Percentiles rank a stretch among this genome's conserved stretches.
Conservation (phyloP, 2,113 vertebrate species). For the Hydrochoerus hydrochaeris region DNA sequence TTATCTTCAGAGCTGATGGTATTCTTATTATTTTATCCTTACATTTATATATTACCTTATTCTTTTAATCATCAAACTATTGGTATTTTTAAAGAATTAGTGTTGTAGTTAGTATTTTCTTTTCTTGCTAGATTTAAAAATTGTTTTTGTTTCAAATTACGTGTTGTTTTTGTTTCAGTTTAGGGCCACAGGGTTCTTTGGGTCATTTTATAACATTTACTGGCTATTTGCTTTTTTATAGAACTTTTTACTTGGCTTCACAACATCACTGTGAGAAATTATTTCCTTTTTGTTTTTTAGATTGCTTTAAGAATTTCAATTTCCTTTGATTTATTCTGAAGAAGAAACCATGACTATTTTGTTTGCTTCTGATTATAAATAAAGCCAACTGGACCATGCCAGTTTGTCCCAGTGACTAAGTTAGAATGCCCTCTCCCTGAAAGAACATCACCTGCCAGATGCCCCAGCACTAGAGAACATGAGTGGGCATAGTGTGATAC, state of each 20-base stretch:
- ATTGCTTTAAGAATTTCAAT: not conserved
- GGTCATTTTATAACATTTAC: constrained; percentile 14
- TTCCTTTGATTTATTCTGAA: constrained; percentile 4
- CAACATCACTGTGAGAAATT: not conserved
- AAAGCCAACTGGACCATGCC: not conserved
- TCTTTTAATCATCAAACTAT: not conserved
- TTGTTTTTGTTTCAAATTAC: not conserved
- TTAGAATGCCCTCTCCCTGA: not conserved
- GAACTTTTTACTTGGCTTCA: not conserved
- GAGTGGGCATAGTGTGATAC: not conserved
- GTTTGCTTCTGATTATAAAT: constrained; percentile 18
- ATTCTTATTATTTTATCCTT: not conserved
- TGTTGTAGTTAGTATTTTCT: constrained; percentile 31
- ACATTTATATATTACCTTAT: not conserved
- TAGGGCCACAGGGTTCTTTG: not conserved
- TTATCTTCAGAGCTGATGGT: not conserved
- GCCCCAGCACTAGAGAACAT: not conserved
- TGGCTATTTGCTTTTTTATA: not conserved
- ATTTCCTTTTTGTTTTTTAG: not conserved
- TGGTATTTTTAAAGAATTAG: not conserved
- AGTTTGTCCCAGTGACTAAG: not conserved
- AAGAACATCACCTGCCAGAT: not conserved
- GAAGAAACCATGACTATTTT: not conserved
- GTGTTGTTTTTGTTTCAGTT: not conserved
- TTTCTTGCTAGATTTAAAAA: not conserved